Base-by-base conservation (phyloP, 1,140 invertebrate genomes). In the Rhagoletis zephyria region DNA sequence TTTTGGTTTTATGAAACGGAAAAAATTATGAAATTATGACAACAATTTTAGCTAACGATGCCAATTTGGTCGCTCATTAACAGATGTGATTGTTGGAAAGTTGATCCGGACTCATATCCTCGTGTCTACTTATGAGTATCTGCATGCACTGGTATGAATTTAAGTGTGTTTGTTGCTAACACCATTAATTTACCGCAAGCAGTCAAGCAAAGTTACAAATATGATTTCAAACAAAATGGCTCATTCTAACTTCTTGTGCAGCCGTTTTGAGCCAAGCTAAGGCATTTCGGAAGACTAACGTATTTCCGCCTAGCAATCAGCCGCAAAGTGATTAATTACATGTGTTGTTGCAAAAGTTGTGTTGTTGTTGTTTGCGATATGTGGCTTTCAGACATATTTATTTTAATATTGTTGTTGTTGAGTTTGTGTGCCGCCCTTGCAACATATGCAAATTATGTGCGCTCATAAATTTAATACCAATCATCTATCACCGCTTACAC, bases 391-490 rank as follows among this genome's bases (percentile, higher is more conserved):
- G 16, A 16, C 10, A 16, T n/a, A 63, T 63, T n/a, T 74, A 19
- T 12, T 81, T 81, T 5, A 9, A 10, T 56, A 10, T 81, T 81
- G 19, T 30, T 81, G 19, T 81, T 81, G 74, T 81, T 81, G 19
- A 45, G n/a, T 19, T 4, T 56, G 74, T 81, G n/a, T 30, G 45
- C n/a, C 14, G 3, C 30, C 1, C 45, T 6, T 45, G 74, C 16
- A 56, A 81, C 74, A 81, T 81, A 81, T 81, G 74, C 74, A 56
- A 81, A 51, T 81, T 81, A 81, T 81, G 51, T 56, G 48, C 12
- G 51, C 48, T 81, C 74, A 81, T 81, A 81, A 81, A 81, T 81
- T 81, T 81, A 56, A 56, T 81, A 56, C 74, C 74, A 48, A 12
- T 16, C 67, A 45, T 6, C 67, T 40, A 45, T 16, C 16, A 74